Evolutionary conservation across 1,140 invertebrate species (phyloP).

Genomic region (Branchinecta lindahli): DNA sequence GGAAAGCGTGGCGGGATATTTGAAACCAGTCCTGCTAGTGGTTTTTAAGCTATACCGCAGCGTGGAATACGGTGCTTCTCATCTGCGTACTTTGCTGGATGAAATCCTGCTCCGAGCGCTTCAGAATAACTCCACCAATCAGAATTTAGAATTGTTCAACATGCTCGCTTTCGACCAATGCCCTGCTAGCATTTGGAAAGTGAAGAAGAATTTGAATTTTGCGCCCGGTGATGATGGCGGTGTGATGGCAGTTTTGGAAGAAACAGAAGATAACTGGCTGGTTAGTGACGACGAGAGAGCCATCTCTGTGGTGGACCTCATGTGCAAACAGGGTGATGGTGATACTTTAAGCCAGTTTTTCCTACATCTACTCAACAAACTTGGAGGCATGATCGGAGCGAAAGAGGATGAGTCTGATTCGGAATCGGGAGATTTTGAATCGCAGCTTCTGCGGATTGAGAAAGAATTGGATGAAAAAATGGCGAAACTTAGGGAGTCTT

Average conservation of each 20-base stretch:
- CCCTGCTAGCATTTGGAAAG: neutral
- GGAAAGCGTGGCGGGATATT: neutral
- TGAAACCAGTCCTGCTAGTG: neutral
- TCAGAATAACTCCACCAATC: neutral
- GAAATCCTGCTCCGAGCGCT: neutral
- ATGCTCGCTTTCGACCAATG: neutral
- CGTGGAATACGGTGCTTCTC: neutral
- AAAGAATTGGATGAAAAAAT: slow-evolving; percentile 1
- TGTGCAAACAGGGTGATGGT: neutral
- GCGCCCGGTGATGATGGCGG: neutral
- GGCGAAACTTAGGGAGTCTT: neutral
- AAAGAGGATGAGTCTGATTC: neutral
- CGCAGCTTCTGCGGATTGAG: neutral
- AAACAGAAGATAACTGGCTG: neutral
- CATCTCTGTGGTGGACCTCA: neutral
- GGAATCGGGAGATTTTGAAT: neutral
- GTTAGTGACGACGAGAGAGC: slow-evolving; percentile 3
- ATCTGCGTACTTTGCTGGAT: neutral
- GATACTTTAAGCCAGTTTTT: slow-evolving; percentile 3
- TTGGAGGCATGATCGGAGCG: neutral
- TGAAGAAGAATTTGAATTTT: neutral
- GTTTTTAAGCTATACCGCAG: neutral
- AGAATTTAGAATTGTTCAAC: neutral
- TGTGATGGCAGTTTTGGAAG: neutral
- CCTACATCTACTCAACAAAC: neutral